Evolutionary conservation across 2,797 vertebrate species (phyloP).

Genomic region (Sebastes trivittatus): DNA sequence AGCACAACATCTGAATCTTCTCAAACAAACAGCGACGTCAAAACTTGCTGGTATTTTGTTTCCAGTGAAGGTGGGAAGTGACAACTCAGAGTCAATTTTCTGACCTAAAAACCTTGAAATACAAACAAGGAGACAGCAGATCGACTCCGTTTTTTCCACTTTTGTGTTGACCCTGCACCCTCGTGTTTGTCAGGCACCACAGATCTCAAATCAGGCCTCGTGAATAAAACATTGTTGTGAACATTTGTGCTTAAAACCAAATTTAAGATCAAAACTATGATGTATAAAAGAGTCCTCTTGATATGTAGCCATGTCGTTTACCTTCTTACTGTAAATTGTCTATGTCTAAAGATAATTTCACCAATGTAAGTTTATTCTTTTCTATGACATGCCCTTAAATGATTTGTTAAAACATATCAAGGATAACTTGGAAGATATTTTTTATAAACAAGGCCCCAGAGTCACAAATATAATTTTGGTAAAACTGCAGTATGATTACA

Average conservation of each 20-base stretch:
- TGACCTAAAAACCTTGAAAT: not conserved
- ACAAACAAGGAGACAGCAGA: not conserved
- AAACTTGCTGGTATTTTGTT: not conserved
- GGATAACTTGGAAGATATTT: constrained; percentile 14
- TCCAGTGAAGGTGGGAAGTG: not conserved
- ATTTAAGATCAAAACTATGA: constrained; percentile 25
- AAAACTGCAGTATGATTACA: constrained; percentile 20
- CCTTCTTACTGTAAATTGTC: constrained; percentile 26
- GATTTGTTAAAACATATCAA: constrained; percentile 21
- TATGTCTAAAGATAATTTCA: constrained; percentile 17
- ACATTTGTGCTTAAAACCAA: constrained; percentile 44
- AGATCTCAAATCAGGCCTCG: constrained; percentile 5
- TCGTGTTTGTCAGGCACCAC: not conserved
- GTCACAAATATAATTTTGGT: constrained; percentile 7
- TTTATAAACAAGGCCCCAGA: constrained; percentile 32
- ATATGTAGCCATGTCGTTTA: constrained; percentile 50
- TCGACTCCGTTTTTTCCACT: not conserved
- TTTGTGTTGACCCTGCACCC: not conserved
- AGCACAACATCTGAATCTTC: constrained; percentile 20
- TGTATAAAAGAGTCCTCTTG: constrained; percentile 1
- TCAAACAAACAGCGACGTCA: not conserved
- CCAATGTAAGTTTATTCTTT: constrained; percentile 35
- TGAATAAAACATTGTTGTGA: not conserved
- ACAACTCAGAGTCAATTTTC: not conserved
- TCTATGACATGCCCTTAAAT: constrained; percentile 9